A percentile compares a stretch with the other conserved stretches of the same genome.
Conservation (phyloP, 2,797 vertebrate genomes). For the Selene dorsalis region DNA sequence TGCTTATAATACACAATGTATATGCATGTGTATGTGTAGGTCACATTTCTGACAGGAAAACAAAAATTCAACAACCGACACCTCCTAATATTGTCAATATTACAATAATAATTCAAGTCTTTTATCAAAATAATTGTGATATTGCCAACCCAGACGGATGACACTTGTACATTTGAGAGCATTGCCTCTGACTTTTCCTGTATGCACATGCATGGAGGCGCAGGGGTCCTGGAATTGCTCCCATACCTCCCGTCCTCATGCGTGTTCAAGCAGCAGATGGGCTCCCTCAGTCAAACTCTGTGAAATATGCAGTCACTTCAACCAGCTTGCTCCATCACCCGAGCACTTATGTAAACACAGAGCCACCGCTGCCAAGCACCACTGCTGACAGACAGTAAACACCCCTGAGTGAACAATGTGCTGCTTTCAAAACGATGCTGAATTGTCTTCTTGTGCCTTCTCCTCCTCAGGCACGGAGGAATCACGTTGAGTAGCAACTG, state of each 20-base stretch:
- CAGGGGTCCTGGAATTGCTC: slow-evolving; percentile 52
- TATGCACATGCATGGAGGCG: slow-evolving; percentile 27
- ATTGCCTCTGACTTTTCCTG: slow-evolving; percentile 10
- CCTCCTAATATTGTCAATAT: background rate
- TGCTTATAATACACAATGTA: too few relatives aligned
- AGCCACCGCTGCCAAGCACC: slow-evolving; percentile 80
- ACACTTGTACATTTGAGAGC: slow-evolving; percentile 11
- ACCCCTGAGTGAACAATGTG: slow-evolving; percentile 73
- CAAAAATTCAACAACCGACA: too few relatives aligned
- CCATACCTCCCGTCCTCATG: slow-evolving; percentile 48
- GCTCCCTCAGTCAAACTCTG: slow-evolving; percentile 66
- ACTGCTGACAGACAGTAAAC: slow-evolving; percentile 79
- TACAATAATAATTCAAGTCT: background rate
- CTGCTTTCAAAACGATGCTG: slow-evolving; percentile 71
- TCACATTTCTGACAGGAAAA: too few relatives aligned
- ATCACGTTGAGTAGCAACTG: slow-evolving; percentile 29
- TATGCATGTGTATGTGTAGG: too few relatives aligned
- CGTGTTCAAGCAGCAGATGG: slow-evolving; percentile 72
- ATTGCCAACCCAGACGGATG: slow-evolving; percentile 10
- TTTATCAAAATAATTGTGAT: background rate
- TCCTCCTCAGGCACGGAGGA: slow-evolving; percentile 37
- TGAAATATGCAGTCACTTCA: slow-evolving; percentile 75
- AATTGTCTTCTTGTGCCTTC: slow-evolving; percentile 77
- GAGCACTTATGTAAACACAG: slow-evolving; percentile 78
- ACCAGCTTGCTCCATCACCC: slow-evolving; percentile 70